Evolutionary conservation across 2,797 vertebrate genomes (phyloP).

Genomic region (Emys orbicularis): DNA sequence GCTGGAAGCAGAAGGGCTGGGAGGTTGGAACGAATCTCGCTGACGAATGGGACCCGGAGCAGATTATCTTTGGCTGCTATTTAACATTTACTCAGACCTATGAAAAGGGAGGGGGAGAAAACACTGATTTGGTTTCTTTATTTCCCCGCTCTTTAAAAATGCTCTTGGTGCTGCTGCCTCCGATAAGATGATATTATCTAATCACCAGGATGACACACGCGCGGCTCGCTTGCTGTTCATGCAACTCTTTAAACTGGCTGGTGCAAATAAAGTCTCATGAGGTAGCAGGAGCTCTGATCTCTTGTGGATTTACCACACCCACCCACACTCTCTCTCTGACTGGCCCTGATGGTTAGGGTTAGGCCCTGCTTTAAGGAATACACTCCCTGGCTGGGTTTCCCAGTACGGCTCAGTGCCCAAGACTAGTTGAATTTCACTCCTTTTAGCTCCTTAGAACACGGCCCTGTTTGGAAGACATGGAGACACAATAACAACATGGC

Average conservation of each 20-base stretch:
- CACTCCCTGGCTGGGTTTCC: too few species aligned
- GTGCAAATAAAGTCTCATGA: accelerated
- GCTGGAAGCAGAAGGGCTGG: background rate
- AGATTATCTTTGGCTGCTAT: background rate
- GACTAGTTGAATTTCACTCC: too few species aligned
- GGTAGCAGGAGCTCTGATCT: background rate
- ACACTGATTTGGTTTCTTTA: background rate
- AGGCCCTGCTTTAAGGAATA: too few species aligned
- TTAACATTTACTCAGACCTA: background rate
- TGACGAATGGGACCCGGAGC: background rate
- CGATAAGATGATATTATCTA: conserved; percentile 30
- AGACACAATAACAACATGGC: too few species aligned
- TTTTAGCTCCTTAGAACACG: too few species aligned
- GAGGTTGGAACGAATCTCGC: background rate
- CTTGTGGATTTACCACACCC: background rate
- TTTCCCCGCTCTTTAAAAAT: background rate
- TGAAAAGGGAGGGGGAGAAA: background rate
- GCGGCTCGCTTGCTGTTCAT: background rate
- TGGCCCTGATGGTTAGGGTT: too few species aligned
- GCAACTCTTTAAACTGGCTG: background rate
- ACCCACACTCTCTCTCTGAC: too few species aligned
- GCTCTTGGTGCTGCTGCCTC: background rate
- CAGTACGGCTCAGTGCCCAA: too few species aligned
- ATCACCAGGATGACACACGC: background rate
- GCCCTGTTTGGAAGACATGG: too few species aligned